phyloP scores from a whole-genome alignment of 35 echinoderm and acorn worm genomes.

The Stichopus chloronotus region DNA sequence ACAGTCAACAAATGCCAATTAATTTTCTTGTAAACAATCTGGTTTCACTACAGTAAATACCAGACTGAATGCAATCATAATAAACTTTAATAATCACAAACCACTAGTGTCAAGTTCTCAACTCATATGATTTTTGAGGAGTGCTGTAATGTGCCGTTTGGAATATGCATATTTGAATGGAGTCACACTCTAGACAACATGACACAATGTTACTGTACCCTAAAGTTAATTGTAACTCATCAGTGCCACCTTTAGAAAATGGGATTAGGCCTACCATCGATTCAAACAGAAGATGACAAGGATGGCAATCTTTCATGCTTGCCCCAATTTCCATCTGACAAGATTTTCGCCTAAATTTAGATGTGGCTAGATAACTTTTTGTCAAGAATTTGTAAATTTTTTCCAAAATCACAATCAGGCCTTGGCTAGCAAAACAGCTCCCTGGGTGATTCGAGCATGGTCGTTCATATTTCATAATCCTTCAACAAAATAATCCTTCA shows the following conservation, averaged over 20 bases:
- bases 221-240: background rate
- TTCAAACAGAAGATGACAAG: too few species aligned
- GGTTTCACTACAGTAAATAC: background rate
- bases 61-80: slow-evolving; percentile 3
- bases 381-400: too few species aligned
- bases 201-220: slow-evolving; percentile 2
- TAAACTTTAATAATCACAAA: background rate
- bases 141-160: background rate
- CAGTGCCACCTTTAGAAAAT: slow-evolving; percentile 2
- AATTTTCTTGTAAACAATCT: slow-evolving; percentile 8
- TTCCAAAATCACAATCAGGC: too few species aligned
- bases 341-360: too few species aligned
- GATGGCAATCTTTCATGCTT: too few species aligned
- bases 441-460: background rate
- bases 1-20: too few species aligned
- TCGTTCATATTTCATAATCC: slow-evolving; percentile 16
- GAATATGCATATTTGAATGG: slow-evolving; percentile 10
- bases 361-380: too few species aligned
- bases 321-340: too few species aligned
- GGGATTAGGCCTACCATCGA: slow-evolving; percentile 1
- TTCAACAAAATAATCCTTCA: background rate
- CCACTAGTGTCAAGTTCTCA: background rate
- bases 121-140: background rate
- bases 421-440: background rate
- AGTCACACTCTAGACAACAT: background rate